Evolutionary conservation across 2,888 invertebrate genomes (phyloP).

Genomic region (Eupithecia insigniata): DNA sequence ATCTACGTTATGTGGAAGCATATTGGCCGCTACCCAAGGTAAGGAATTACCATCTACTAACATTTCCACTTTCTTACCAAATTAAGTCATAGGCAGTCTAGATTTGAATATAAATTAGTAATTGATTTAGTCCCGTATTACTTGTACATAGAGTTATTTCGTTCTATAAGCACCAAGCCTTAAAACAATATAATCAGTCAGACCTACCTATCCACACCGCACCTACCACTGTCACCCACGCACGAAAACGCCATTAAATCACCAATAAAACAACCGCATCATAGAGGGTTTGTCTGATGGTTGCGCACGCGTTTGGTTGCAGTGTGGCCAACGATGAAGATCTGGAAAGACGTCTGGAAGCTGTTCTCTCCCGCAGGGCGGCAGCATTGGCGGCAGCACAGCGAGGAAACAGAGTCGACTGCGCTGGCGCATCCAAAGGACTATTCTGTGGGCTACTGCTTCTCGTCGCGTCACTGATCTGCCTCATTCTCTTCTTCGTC

Average conservation of each 20-base stretch:
- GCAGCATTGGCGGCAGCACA: conserved; percentile 93
- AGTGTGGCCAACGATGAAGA: conserved; percentile 89
- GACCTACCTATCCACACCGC: too few relatives aligned
- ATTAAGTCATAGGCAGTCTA: neutral
- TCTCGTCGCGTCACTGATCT: conserved; percentile 95
- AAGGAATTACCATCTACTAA: conserved; percentile 47
- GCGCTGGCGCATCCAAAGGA: conserved; percentile 97
- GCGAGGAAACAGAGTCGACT: conserved; percentile 94
- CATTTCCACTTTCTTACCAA: neutral
- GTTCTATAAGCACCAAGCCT: neutral
- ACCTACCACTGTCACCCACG: conserved; percentile 2
- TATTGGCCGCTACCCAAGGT: conserved; percentile 94
- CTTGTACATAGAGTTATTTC: neutral
- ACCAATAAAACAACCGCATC: neutral
- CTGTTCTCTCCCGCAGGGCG: conserved; percentile 93
- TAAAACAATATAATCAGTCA: too few relatives aligned
- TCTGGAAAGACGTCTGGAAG: conserved; percentile 93
- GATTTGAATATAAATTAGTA: neutral
- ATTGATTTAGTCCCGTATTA: neutral
- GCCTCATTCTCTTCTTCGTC: conserved; percentile 97
- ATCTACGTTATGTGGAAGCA: conserved; percentile 98
- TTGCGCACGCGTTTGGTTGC: conserved; percentile 78
- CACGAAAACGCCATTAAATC: conserved; percentile 11
- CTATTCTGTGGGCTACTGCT: conserved; percentile 95
- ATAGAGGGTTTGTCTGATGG: conserved; percentile 50